phyloP scores from a whole-genome alignment of 2,888 invertebrate species.

The Pherbina coryleti region DNA sequence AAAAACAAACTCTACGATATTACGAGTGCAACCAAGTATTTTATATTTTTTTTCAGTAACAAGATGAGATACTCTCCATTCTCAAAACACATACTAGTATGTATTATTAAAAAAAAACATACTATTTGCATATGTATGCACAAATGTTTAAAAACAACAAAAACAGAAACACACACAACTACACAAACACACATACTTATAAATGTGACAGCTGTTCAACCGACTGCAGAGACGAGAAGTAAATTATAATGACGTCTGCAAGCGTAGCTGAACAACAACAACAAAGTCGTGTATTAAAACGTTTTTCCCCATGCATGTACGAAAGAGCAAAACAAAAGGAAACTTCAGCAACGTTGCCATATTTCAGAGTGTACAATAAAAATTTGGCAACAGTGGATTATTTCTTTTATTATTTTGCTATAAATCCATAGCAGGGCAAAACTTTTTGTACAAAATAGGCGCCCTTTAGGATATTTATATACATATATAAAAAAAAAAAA shows the following conservation, averaged over 20 bases:
- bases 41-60: no score
- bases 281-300: background rate
- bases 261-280: background rate
- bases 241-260: constrained; percentile 36
- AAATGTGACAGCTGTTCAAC: constrained; percentile 33
- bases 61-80: no score
- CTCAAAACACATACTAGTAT: no score
- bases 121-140: background rate
- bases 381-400: constrained; percentile 25
- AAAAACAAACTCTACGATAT: background rate
- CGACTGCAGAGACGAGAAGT: background rate
- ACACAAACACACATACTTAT: background rate
- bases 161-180: background rate
- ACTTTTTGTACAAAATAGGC: background rate
- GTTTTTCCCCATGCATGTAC: constrained; percentile 16
- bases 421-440: background rate
- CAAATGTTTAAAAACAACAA: background rate
- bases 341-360: constrained; percentile 27
- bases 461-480: background rate
- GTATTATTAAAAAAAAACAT: no score
- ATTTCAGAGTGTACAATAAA: constrained; percentile 14
- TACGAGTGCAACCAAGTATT: background rate
- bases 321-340: constrained; percentile 8
- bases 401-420: background rate
- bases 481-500: background rate